Conservation (phyloP, 2,113 vertebrate genomes). For the Variabilichromis moorii region DNA sequence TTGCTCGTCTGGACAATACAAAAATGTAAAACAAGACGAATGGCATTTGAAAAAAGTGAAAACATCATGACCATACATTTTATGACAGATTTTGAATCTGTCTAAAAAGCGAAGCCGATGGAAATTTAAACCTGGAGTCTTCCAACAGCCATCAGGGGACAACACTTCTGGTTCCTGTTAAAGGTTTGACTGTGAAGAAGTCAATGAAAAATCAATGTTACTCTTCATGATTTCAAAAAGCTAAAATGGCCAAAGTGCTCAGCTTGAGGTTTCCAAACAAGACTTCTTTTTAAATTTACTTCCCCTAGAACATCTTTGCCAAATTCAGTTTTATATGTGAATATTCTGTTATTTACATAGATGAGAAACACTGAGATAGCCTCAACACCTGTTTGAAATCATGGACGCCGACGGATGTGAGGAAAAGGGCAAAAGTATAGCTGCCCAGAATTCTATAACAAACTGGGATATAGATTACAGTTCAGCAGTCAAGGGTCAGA, state of each 20-base stretch:
- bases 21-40: background rate
- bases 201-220: background rate
- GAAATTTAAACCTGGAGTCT: background rate
- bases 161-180: too few relatives aligned
- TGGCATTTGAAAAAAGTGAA: background rate
- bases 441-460: background rate
- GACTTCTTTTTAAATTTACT: background rate
- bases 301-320: background rate
- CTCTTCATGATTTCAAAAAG: background rate
- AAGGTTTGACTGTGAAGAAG: background rate
- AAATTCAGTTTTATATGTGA: background rate
- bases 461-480: background rate
- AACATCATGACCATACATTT: background rate
- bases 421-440: background rate
- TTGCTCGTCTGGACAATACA: fast-evolving
- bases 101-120: background rate
- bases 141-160: background rate
- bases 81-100: background rate
- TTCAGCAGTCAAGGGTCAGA: background rate
- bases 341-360: background rate
- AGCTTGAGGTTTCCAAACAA: background rate
- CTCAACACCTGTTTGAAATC: background rate
- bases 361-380: fast-evolving
- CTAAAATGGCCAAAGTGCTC: background rate
- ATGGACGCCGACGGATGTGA: fast-evolving